Evolutionary conservation across 2,888 invertebrate genomes (phyloP), one percentile per base, ranked within the genome.

Genomic region (Drosophila seclusa): DNA sequence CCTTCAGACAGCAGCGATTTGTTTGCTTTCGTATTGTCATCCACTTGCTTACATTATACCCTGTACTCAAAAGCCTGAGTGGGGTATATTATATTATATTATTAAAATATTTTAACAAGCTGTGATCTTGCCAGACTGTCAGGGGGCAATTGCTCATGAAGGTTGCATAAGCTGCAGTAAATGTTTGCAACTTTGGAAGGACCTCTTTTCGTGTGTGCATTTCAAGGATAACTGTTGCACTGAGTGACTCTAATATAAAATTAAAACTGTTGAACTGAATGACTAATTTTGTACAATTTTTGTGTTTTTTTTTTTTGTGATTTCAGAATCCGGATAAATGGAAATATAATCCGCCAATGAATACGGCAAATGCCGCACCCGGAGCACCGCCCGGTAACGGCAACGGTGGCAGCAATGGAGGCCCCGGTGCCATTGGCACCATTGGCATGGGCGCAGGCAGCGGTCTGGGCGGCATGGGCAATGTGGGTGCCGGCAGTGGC

Each of bases 281-380:
- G 45, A 24, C 24, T 24, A 45, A 45, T 45, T 24, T 24, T 45
- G 7, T 4, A 24, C 21, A 27, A 38, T 32, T 31, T 36, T 45
- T 48, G 31, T 49, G 27, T n/a, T 16, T 0, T 27, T 31, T 24
- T 7, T 95, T 45, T 4, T 24, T 24, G 24, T 24, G 8, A 16
- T 45, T 95, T 68, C 94, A 97, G 96, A 96, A 95, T 93, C 96
- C 96, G 93, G 97, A 97, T 94, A 97, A 97, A 94, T 97, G 97
- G 97, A 97, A 97, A 93, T 96, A 96, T 93, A 95, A 96, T 92
- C 94, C 95, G 90, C 92, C 92, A 38, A 92, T 91, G 91, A 92
- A 92, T 87, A 92, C 95, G 21, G 82, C 78, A 31, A 92, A 91
- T 76, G 89, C 91, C 16, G 90, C 92, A 83, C 94, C 95, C 92